Base-by-base conservation (phyloP, 2,797 vertebrate genomes). In the Crenuchus spilurus region DNA sequence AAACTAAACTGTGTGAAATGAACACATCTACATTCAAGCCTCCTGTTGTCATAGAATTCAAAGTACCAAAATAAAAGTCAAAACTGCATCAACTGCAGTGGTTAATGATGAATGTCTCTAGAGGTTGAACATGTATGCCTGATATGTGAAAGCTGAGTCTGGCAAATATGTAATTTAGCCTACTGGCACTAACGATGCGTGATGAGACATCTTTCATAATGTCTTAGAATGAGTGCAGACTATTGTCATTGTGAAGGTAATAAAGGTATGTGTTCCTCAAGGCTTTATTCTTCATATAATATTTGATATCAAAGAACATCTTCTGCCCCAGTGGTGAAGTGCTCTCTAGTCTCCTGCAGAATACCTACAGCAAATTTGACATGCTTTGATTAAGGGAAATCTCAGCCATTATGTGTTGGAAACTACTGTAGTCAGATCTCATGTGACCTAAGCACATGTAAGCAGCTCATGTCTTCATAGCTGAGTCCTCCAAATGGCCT, bases 201-300 rank as follows among this genome's bases (percentile, higher is more conserved):
- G 54, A 24, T 30, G 26, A 54, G 33, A 75, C 33, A 22, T 51
- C 30, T 31, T 69, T 62, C 46, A 75, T 69, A 52, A 52, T n/a
- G 4, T 22, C 44, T 41, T 60, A 31, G 26, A 37, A 68, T 30
- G 33, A 68, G 18, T 52, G 24, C 44, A 41, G 63, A 74, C 26
- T 42, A 42, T 28, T 61, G 58, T 63, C 67, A 35, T 33, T 64
- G 58, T 57, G 49, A 57, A 70, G 74, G 74, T 76, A 76, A 76
- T 76, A 66, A 76, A 76, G 74, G 14, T 70, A 60, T 42, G 28
- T 41, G 30, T 54, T 37, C 65, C 65, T 52, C 14, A 63, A 75
- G 65, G 65, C 57, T 75, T 70, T 31, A 20, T 54, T 54, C 37
- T 75, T 75, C 57, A 70, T 62, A 44, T 63, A 63, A 26, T 63